Evolutionary conservation across 2,888 invertebrate genomes (phyloP).

Genomic region (Peribatodes rhomboidaria): DNA sequence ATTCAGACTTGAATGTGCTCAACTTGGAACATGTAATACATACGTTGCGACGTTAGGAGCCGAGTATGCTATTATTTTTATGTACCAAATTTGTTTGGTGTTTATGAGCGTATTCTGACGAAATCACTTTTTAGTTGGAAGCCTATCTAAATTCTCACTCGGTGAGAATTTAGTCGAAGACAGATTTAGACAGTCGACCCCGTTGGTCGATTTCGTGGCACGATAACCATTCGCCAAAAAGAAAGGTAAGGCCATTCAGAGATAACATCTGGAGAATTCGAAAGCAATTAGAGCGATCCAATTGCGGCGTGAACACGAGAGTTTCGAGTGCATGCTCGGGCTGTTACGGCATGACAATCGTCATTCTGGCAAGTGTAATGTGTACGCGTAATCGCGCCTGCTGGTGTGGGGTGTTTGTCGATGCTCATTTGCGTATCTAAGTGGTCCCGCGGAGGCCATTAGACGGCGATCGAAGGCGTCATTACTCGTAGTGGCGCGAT

Average conservation of each 20-base stretch:
- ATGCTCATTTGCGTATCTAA: slow-evolving; percentile 86
- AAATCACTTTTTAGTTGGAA: slow-evolving; percentile 6
- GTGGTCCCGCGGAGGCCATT: slow-evolving; percentile 83
- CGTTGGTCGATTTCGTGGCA: slow-evolving; percentile 9
- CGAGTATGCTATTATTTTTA: slow-evolving; percentile 36
- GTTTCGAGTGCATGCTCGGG: slow-evolving; percentile 33
- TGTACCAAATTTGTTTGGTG: slow-evolving; percentile 26
- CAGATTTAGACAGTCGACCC: too few relatives aligned
- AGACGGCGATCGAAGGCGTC: slow-evolving; percentile 83
- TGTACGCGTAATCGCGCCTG: slow-evolving; percentile 59
- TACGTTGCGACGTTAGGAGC: slow-evolving; percentile 29
- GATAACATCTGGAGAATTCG: slow-evolving; percentile 29
- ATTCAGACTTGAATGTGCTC: slow-evolving; percentile 44
- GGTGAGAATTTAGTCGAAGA: slow-evolving; percentile 5
- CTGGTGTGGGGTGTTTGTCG: slow-evolving; percentile 69
- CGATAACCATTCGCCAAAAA: slow-evolving; percentile 26
- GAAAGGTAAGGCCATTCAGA: slow-evolving; percentile 25
- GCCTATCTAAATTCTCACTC: slow-evolving; percentile 2
- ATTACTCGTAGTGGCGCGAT: slow-evolving; percentile 82
- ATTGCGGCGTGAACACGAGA: slow-evolving; percentile 27
- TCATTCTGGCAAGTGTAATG: slow-evolving; percentile 60
- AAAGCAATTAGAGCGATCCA: slow-evolving; percentile 31
- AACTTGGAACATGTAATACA: slow-evolving; percentile 43
- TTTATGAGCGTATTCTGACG: slow-evolving; percentile 1
- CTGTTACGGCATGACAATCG: slow-evolving; percentile 45